Conservation (phyloP, 2,797 vertebrate species). For the Gorsachius magnificus region DNA sequence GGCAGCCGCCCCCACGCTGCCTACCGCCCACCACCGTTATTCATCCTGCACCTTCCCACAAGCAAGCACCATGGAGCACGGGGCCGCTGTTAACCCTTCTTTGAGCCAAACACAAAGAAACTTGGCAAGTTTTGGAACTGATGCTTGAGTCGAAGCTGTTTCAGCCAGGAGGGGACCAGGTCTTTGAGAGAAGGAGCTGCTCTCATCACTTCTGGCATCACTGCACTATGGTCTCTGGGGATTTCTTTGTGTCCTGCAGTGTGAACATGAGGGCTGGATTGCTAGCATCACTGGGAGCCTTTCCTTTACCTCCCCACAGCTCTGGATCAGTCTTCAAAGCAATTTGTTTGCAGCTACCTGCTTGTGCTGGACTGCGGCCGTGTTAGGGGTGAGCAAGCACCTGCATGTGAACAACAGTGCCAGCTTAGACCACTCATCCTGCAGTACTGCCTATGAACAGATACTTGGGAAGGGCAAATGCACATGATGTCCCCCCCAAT, state of each 20-base stretch:
- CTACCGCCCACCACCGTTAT: neutral
- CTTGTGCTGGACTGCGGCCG: neutral
- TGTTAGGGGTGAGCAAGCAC: neutral
- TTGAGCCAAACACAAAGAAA: neutral
- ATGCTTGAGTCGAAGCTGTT: neutral
- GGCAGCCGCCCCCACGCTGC: neutral
- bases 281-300: neutral
- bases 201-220: neutral
- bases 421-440: accelerated
- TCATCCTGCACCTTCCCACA: constrained; percentile 3
- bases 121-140: neutral
- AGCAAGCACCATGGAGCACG: neutral
- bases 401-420: accelerated
- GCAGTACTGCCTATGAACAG: neutral
- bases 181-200: neutral
- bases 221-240: neutral
- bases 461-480: neutral
- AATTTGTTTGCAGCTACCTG: neutral
- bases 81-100: neutral
- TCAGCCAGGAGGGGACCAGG: neutral
- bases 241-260: neutral
- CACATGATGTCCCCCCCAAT: too few species aligned
- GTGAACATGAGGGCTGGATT: neutral
- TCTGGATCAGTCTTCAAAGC: neutral
- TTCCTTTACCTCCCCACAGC: neutral